Evolutionary conservation across 2,113 vertebrate species (phyloP).

Genomic region (Columba janthina): DNA sequence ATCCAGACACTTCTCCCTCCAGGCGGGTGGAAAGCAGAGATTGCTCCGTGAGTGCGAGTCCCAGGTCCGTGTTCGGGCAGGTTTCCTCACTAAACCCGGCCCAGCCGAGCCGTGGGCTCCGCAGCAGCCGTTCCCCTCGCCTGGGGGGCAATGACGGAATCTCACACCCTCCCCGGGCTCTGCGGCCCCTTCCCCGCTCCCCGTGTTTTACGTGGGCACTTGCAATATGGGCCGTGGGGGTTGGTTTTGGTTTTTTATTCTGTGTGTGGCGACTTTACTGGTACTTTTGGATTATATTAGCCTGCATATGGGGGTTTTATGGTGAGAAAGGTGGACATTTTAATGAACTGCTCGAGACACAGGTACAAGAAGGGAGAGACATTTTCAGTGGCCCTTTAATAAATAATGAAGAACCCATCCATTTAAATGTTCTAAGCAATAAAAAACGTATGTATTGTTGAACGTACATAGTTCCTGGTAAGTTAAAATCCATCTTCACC

Average conservation of each 20-base stretch:
- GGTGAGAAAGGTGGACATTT: constrained; percentile 29
- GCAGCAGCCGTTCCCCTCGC: neutral
- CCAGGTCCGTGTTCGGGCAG: neutral
- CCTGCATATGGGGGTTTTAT: neutral
- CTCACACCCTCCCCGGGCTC: neutral
- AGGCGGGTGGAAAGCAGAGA: neutral
- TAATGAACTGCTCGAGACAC: constrained; percentile 4
- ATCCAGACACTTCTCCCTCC: neutral
- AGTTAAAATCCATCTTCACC: neutral
- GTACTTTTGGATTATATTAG: constrained; percentile 22
- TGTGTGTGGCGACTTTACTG: neutral
- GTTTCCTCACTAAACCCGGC: neutral
- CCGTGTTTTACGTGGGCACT: neutral
- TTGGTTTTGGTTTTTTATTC: neutral
- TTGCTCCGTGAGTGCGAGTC: neutral
- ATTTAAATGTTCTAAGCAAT: neutral
- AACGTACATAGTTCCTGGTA: neutral
- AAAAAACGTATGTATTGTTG: neutral
- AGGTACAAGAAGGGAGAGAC: neutral
- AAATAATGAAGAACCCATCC: neutral
- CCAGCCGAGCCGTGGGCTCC: neutral
- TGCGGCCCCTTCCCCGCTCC: fast-evolving
- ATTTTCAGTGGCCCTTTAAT: neutral
- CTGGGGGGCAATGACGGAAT: neutral
- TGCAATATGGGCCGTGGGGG: fast-evolving